A percentile compares a stretch with the other conserved stretches of the same genome.
These are phyloP conservation scores for Anguilla megastoma DNA, from an alignment of 2,797 vertebrate genomes.

Conservation along the genomic window DNA sequence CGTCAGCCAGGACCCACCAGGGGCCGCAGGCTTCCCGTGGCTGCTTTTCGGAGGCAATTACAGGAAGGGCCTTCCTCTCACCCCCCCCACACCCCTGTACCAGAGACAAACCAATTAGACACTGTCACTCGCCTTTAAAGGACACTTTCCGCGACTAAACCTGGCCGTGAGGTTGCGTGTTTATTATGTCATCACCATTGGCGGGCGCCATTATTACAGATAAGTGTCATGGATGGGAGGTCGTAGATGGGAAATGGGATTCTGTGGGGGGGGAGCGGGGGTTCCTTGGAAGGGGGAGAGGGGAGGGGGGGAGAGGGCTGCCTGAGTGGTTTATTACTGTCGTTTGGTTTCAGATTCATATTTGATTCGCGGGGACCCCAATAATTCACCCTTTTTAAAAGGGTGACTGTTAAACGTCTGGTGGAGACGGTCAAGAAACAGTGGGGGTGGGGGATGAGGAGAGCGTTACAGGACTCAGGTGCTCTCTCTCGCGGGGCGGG, in stretches of 20 bases:
- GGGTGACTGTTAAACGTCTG: conserved; percentile 53
- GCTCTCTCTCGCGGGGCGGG: conserved; percentile 38
- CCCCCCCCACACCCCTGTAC: not conserved
- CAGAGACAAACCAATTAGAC: conserved; percentile 69
- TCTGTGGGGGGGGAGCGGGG: conserved; percentile 47
- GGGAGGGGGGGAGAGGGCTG: conserved; percentile 48
- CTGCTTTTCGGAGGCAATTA: conserved; percentile 63
- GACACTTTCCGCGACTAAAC: conserved; percentile 60
- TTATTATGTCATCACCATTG: conserved; percentile 65
- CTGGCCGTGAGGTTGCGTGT: conserved; percentile 65
- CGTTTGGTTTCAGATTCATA: conserved; percentile 53
- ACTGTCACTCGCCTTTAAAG: conserved; percentile 62
- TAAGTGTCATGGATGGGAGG: conserved; percentile 60
- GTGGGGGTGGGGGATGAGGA: conserved; percentile 26
- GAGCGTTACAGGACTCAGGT: conserved; percentile 38
- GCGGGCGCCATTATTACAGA: conserved; percentile 56
- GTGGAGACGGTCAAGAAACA: conserved; percentile 39
- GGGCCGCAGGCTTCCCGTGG: conserved; percentile 14
- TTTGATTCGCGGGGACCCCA: conserved; percentile 42
- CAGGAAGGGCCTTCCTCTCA: conserved; percentile 38
- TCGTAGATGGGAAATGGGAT: conserved; percentile 56
- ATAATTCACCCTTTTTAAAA: conserved; percentile 54
- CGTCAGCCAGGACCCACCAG: conserved; percentile 53
- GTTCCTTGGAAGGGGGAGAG: conserved; percentile 19
- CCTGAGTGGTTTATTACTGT: conserved; percentile 66